These are phyloP conservation scores for Drosophila insularis DNA, from an alignment of 1,140 invertebrate genomes.

Conservation along the genomic window DNA sequence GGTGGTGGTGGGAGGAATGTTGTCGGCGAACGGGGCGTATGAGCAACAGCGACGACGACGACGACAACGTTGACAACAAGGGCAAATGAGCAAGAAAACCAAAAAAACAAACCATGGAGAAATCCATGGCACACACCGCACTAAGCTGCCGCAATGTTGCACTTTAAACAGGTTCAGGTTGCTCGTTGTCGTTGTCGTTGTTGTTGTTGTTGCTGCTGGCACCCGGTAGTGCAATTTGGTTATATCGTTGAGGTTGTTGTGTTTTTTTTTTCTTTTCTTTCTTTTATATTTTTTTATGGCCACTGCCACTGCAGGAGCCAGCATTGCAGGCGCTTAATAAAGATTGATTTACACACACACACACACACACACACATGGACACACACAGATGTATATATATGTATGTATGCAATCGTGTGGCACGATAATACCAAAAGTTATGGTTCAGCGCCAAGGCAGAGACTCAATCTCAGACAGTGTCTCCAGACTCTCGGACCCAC, in stretches of 20 bases:
- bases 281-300: conserved; percentile 46
- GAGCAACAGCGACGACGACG: conserved; percentile 51
- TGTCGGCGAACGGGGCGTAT: conserved; percentile 51
- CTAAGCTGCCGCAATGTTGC: conserved; percentile 55
- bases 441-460: conserved; percentile 28
- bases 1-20: conserved; percentile 14
- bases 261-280: not conserved
- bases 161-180: conserved; percentile 71
- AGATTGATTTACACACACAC: conserved; percentile 75
- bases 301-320: conserved; percentile 41
- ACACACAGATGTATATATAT: not conserved
- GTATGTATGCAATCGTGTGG: conserved; percentile 4
- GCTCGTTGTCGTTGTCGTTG: conserved; percentile 29
- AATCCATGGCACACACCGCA: conserved; percentile 1
- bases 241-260: conserved; percentile 15
- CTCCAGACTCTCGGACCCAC: conserved; percentile 4
- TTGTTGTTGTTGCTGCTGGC: conserved; percentile 22
- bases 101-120: conserved; percentile 30
- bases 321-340: conserved; percentile 65
- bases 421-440: conserved; percentile 54
- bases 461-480: conserved; percentile 12
- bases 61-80: conserved; percentile 24
- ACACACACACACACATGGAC: conserved; percentile 43
- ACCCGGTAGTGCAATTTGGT: conserved; percentile 53
- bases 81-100: conserved; percentile 20